Percentiles rank a stretch among this genome's conserved stretches.
phyloP scores from a whole-genome alignment of 2,888 invertebrate genomes.

The Pristionchus japonicus region DNA sequence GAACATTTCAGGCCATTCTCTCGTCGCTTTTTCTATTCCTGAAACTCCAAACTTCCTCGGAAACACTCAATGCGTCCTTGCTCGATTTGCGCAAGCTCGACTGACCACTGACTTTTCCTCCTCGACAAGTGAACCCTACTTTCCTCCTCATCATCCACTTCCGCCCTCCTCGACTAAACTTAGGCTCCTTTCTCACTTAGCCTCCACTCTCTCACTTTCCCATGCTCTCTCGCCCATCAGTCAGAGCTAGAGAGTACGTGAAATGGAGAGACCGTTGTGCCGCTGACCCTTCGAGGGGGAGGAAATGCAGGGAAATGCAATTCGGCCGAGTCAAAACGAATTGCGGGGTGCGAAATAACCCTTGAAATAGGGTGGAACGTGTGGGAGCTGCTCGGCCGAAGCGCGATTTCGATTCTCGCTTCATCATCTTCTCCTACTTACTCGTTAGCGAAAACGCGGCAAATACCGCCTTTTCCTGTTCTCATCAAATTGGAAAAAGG shows the following conservation, averaged over 20 bases:
- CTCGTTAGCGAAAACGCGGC: not conserved
- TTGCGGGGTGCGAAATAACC: not conserved
- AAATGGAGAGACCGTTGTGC: not conserved
- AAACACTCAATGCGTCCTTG: not conserved
- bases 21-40: not conserved
- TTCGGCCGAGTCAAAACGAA: not conserved
- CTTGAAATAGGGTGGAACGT: not conserved
- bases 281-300: not conserved
- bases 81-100: not conserved
- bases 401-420: not conserved
- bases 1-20: too few relatives aligned
- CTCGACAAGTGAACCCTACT: not conserved
- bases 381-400: not conserved
- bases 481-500: not conserved
- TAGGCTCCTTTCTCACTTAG: not conserved
- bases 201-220: not conserved
- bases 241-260: too few relatives aligned
- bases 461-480: not conserved
- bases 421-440: not conserved
- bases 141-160: not conserved
- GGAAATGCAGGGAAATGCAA: constrained; percentile 15
- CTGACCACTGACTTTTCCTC: not conserved
- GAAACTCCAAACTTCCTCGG: not conserved
- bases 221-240: not conserved
- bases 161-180: not conserved